These are phyloP conservation scores for Parthenolecanium corni DNA, from an alignment of 2,888 invertebrate species.

Conservation along the genomic window DNA sequence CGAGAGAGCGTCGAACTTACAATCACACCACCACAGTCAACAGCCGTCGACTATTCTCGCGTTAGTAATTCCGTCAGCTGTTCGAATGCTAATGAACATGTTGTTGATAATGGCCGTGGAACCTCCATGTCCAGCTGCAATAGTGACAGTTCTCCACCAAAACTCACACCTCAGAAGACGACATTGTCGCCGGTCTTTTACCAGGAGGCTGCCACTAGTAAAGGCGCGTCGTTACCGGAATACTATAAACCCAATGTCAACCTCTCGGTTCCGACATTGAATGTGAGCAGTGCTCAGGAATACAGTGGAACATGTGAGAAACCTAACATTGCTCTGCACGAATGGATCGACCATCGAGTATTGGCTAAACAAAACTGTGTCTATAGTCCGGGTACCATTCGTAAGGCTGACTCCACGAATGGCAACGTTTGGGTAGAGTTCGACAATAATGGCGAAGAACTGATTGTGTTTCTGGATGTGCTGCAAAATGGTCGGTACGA, in stretches of 20 bases:
- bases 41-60: conserved; percentile 50
- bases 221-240: neutral
- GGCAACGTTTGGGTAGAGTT: conserved; percentile 68
- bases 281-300: neutral
- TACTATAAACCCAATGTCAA: conserved; percentile 3
- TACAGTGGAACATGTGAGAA: conserved; percentile 25
- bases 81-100: neutral
- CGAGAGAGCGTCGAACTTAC: conserved; percentile 1
- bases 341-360: conserved; percentile 88
- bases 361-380: conserved; percentile 71
- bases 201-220: neutral
- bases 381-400: conserved; percentile 80
- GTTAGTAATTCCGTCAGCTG: neutral
- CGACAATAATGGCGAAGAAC: conserved; percentile 57
- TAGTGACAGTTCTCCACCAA: neutral
- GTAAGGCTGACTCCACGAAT: conserved; percentile 46
- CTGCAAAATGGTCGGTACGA: conserved; percentile 68
- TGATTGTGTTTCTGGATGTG: conserved; percentile 52
- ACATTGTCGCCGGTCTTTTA: neutral
- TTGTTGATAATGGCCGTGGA: neutral
- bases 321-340: conserved; percentile 64
- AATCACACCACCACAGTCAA: conserved; percentile 44
- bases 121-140: neutral
- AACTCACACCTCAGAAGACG: neutral
- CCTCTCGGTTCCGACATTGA: conserved; percentile 4